Base-by-base conservation (phyloP, 2,888 invertebrate species). In the Kuschelorhynchus macadamiae region DNA sequence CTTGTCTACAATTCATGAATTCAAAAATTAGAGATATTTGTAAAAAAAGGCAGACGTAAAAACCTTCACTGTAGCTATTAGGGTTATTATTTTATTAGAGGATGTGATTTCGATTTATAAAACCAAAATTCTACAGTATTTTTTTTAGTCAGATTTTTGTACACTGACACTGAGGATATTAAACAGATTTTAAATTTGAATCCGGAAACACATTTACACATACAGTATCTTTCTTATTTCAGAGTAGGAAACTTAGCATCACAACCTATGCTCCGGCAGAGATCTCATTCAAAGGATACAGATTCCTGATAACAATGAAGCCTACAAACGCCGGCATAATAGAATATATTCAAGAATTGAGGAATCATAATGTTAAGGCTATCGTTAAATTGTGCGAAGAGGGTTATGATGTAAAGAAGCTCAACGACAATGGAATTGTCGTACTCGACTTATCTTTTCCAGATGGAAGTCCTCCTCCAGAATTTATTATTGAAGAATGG, bases 341-440 rank as follows among this genome's bases (percentile, higher is more conserved):
- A n/a, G 60, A 57, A n/a, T 76, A 74, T 46, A 66, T 76, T 44
- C 71, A 72, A 42, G 74, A 75, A 59, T 42, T 76, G 63, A 72
- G 74, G 25, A 75, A 70, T 16, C 73, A 73, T 50, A 70, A 74
- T 46, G 74, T 68, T 0, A 63, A 55, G 17, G 69, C 71, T 33
- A 72, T 76, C 4, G 69, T 76, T n/a, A 72, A 75, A 39, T 68
- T 75, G 1, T 76, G 76, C 62, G 74, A 74, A 44, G 75, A 74
- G 8, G 69, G 71, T 1, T 76, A 76, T 47, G 72, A 75, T 36
- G 70, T 68, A 0, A 69, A 64, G 42, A 70, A 69, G 12, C 56
- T 76, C 9, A 70, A 72, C 36, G 72, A 72, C 1, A 73, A 73
- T 9, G 75, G 76, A 5, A 74, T 76, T 41, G 55, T 64, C 32